Base-by-base conservation (phyloP, 2,797 vertebrate species). In the Pempheris klunzingeri region DNA sequence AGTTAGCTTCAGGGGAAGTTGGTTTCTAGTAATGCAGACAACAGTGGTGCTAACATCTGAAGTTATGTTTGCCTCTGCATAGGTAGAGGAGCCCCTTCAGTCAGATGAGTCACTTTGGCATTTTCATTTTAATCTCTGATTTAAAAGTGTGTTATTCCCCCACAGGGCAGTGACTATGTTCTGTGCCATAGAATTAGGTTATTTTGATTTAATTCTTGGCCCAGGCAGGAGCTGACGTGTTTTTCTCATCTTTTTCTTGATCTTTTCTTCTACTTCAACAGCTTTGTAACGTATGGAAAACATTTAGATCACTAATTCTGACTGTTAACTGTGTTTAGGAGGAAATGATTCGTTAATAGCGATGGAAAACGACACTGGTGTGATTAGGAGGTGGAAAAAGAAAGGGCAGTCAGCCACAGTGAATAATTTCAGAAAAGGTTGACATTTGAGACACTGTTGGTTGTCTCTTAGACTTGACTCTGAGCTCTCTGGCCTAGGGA, bases 41-140 rank as follows among this genome's bases (percentile, higher is more conserved):
- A 44, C 12, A 71, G 4, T 24, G 39, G 41, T 70, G 44, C 26
- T 28, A n/a, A 46, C 32, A 17, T 49, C 59, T 81, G 13, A 39
- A 49, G 39, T 46, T 18, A 22, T 36, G 2, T 43, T 32, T 20
- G 4, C 10, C 11, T 47, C 34, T 74, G 7, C 46, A 13, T 24
- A 75, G 50, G 28, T 71, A 60, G 58, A 77, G 3, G 14, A 79
- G 52, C 32, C 41, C 68, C 61, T 73, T 60, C 9, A 86, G 80
- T 53, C 44, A 60, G 0, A 90, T 90, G 77, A 87, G 46, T 91
- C 72, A 83, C 20, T 54, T 55, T 11, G 41, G 11, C 32, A 6
- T 85, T 80, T 69, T 81, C 6, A 49, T 69, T 71, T 81, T 74
- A 72, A 88, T 34, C 54, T 77, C 59, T 57, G 38, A 50, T 77